These are phyloP conservation scores for Ia io DNA, from an alignment of 2,113 vertebrate genomes.

Conservation along the genomic window DNA sequence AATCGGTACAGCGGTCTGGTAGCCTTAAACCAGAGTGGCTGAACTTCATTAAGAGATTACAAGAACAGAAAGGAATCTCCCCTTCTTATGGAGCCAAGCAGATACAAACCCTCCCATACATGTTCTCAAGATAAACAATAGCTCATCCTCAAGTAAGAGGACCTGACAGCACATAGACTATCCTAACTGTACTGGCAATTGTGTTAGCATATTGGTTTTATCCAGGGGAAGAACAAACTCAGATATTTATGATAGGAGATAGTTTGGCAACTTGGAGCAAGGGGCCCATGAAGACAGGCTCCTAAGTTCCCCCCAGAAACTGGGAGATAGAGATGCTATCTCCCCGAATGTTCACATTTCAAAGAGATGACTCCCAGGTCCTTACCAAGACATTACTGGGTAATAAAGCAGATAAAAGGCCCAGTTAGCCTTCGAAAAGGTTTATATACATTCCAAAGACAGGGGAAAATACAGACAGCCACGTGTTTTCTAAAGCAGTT, in stretches of 20 bases:
- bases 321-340: not conserved
- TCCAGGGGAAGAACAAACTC: not conserved
- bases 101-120: not conserved
- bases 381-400: not conserved
- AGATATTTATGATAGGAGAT: not conserved
- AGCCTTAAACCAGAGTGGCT: not conserved
- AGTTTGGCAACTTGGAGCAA: not conserved
- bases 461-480: not conserved
- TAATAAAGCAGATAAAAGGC: not conserved
- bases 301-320: not conserved
- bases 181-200: not conserved
- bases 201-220: not conserved
- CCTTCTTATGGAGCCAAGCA: not conserved
- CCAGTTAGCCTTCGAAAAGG: not conserved
- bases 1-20: no score
- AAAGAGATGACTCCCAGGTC: not conserved
- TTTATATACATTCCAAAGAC: not conserved
- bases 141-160: not conserved
- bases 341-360: not conserved
- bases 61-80: not conserved
- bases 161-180: not conserved
- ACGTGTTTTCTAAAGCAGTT: not conserved
- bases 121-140: not conserved
- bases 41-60: not conserved
- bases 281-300: not conserved